These are phyloP conservation scores for Thymelicus sylvestris DNA, from an alignment of 2,888 invertebrate genomes.

Conservation along the genomic window DNA sequence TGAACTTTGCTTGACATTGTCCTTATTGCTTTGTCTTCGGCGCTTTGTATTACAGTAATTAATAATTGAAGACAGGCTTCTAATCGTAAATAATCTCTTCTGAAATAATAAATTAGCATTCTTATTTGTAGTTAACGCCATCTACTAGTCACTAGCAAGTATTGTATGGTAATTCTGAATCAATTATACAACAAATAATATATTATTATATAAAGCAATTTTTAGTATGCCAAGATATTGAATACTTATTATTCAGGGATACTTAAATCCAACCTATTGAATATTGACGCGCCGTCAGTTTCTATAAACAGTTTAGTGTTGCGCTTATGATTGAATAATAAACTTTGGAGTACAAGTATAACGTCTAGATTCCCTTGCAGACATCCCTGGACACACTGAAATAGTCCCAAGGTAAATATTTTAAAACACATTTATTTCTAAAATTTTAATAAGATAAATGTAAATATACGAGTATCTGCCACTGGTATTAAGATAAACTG, in stretches of 20 bases:
- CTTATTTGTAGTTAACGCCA: too few relatives aligned
- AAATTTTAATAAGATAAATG: too few relatives aligned
- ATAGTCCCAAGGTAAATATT: slow-evolving; percentile 20
- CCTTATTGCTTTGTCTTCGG: slow-evolving; percentile 38
- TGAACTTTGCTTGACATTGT: slow-evolving; percentile 47
- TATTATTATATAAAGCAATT: too few relatives aligned
- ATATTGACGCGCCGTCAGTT: slow-evolving; percentile 62
- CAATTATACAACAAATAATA: too few relatives aligned
- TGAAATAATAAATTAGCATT: slow-evolving; percentile 29
- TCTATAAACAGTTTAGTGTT: slow-evolving; percentile 64
- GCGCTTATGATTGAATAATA: slow-evolving; percentile 58
- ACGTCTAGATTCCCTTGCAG: slow-evolving; percentile 55
- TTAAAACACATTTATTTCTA: too few relatives aligned
- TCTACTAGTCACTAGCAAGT: too few relatives aligned
- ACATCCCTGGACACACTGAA: slow-evolving; percentile 66
- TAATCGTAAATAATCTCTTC: slow-evolving; percentile 59
- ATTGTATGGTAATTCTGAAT: too few relatives aligned
- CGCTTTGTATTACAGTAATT: slow-evolving; percentile 57
- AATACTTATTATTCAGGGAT: not conserved
- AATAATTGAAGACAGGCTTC: slow-evolving; percentile 62
- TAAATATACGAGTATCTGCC: too few relatives aligned
- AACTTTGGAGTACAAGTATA: slow-evolving; percentile 61
- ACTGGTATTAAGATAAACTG: too few relatives aligned
- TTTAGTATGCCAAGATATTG: too few relatives aligned
- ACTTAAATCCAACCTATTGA: slow-evolving; percentile 58